Percentiles rank a stretch among this genome's conserved stretches.
These are phyloP conservation scores for Cantharis lateralis DNA, from an alignment of 2,888 invertebrate genomes.

Conservation along the genomic window DNA sequence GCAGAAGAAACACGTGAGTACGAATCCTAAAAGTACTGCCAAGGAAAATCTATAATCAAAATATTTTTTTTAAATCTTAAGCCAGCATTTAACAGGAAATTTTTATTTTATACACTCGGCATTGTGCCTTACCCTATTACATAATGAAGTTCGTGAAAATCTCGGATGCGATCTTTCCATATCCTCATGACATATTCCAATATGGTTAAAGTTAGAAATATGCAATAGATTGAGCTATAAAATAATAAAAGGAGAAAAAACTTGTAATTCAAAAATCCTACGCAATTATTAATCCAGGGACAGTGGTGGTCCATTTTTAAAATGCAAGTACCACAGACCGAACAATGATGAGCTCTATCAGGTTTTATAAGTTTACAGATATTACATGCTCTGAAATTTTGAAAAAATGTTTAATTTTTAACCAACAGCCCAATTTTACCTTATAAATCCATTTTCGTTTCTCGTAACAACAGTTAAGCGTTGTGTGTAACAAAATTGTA, in stretches of 20 bases:
- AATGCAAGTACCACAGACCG: slow-evolving; percentile 89
- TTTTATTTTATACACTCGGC: no score
- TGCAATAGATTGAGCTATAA: slow-evolving; percentile 84
- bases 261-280: slow-evolving; percentile 94
- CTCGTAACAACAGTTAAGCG: slow-evolving; percentile 80
- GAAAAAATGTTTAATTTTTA: neutral
- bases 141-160: slow-evolving; percentile 82
- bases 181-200: slow-evolving; percentile 82
- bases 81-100: neutral
- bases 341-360: slow-evolving; percentile 94
- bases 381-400: slow-evolving; percentile 64
- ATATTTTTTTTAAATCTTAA: neutral
- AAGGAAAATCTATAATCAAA: slow-evolving; percentile 90
- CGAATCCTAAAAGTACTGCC: slow-evolving; percentile 90
- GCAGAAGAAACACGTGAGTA: slow-evolving; percentile 86
- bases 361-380: slow-evolving; percentile 92
- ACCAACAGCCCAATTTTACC: slow-evolving; percentile 59
- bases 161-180: slow-evolving; percentile 77
- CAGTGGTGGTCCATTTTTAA: slow-evolving; percentile 98
- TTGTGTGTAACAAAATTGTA: slow-evolving; percentile 67
- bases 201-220: slow-evolving; percentile 80
- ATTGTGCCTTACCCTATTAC: neutral
- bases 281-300: slow-evolving; percentile 96
- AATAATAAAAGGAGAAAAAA: slow-evolving; percentile 93
- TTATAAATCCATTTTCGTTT: slow-evolving; percentile 67